A percentile compares a stretch with the other conserved stretches of the same genome.
Conservation (phyloP, 2,888 invertebrate species). For the Cephonodes hylas region DNA sequence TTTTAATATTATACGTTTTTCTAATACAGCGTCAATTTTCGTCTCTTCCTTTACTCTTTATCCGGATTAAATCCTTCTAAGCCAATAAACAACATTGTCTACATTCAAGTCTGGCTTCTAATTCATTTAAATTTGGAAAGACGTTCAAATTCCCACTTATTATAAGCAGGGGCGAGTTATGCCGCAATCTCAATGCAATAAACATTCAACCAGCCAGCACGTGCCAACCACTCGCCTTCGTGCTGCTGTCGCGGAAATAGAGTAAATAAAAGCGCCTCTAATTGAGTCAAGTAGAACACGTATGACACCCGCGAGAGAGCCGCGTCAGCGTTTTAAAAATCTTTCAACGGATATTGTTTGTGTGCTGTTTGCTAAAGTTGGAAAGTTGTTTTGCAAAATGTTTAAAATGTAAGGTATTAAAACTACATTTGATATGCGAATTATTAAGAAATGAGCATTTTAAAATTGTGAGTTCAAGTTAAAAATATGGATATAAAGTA, state of each 20-base stretch:
- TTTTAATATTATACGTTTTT: no score
- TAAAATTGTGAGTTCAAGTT: no score
- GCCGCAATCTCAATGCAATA: constrained; percentile 70
- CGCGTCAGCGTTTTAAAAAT: constrained; percentile 6
- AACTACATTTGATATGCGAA: no score
- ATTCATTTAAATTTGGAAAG: constrained; percentile 36
- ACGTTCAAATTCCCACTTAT: constrained; percentile 50
- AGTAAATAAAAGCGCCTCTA: constrained; percentile 39
- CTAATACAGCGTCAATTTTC: no score
- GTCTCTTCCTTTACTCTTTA: no score
- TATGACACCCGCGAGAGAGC: neutral
- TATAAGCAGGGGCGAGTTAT: constrained; percentile 56
- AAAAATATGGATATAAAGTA: no score
- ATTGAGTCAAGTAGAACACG: constrained; percentile 24
- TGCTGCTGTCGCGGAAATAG: constrained; percentile 42
- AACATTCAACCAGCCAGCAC: constrained; percentile 61
- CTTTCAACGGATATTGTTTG: neutral
- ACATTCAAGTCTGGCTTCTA: constrained; percentile 5
- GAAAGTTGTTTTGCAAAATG: neutral
- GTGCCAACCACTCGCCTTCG: constrained; percentile 51
- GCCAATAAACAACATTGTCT: neutral
- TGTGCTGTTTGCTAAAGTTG: neutral
- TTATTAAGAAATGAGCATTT: no score
- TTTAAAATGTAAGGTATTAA: neutral
- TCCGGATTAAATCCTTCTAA: neutral